phyloP scores from a whole-genome alignment of 2,888 invertebrate genomes.

The Mimumesa dahlbomi region DNA sequence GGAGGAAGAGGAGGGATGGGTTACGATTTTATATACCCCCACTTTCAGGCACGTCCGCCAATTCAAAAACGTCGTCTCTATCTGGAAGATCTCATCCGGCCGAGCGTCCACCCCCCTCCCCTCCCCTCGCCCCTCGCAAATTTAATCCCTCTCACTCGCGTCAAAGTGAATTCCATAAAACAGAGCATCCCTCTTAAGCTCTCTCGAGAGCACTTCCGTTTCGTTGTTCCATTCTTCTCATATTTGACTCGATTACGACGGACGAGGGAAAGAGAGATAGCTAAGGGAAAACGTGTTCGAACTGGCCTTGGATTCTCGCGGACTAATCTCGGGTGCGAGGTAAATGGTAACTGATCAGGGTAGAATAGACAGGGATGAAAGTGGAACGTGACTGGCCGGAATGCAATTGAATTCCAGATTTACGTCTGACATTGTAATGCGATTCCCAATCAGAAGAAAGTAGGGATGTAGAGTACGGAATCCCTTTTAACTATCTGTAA shows the following conservation, averaged over 20 bases:
- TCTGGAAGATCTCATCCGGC: constrained; percentile 20
- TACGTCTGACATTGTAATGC: constrained; percentile 28
- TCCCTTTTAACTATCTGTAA: too few species aligned
- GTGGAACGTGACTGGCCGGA: constrained; percentile 34
- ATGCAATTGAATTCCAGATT: constrained; percentile 49
- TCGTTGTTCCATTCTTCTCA: constrained; percentile 53
- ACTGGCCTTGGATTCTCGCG: constrained; percentile 27
- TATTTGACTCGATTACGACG: constrained; percentile 53
- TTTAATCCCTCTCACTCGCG: constrained; percentile 55
- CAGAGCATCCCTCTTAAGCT: constrained; percentile 32
- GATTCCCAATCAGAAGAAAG: constrained; percentile 4
- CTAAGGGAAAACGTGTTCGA: constrained; percentile 25
- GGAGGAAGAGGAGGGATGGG: neutral
- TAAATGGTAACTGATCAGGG: constrained; percentile 51
- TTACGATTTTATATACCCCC: constrained; percentile 39
- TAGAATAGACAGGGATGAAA: constrained; percentile 15
- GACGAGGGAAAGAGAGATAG: neutral
- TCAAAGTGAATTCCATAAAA: constrained; percentile 58
- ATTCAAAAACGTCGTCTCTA: constrained; percentile 39
- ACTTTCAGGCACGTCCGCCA: constrained; percentile 23
- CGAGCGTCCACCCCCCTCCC: constrained; percentile 9
- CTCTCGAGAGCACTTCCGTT: constrained; percentile 46
- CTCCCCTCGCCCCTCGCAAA: constrained; percentile 31
- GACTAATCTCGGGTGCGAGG: constrained; percentile 47
- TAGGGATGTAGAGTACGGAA: neutral